A percentile compares a stretch with the other conserved stretches of the same genome.
These are phyloP conservation scores for Pogonomyrmex californicus DNA, from an alignment of 1,140 invertebrate species.

Conservation along the genomic window DNA sequence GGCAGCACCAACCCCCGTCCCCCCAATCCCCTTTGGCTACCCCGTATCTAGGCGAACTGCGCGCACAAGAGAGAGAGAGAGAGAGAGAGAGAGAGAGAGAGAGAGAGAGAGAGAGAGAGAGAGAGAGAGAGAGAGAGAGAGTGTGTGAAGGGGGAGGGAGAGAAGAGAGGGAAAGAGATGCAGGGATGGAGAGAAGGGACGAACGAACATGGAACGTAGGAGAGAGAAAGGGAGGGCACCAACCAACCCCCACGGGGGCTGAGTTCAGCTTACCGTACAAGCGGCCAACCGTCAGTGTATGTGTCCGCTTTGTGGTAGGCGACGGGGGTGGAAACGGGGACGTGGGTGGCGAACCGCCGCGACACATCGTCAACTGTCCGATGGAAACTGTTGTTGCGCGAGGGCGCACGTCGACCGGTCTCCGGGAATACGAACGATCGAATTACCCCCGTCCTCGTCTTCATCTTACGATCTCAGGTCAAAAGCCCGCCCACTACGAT, in stretches of 20 bases:
- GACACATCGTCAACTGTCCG: slow-evolving; percentile 81
- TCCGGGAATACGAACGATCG: slow-evolving; percentile 69
- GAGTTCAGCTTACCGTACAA: slow-evolving; percentile 78
- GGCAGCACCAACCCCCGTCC: slow-evolving; percentile 62
- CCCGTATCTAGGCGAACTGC: slow-evolving; percentile 59
- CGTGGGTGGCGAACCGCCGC: slow-evolving; percentile 72
- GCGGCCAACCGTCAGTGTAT: slow-evolving; percentile 64
- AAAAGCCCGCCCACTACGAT: slow-evolving; percentile 24
- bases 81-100: slow-evolving; percentile 71
- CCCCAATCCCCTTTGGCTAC: slow-evolving; percentile 70
- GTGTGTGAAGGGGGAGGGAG: neutral
- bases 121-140: slow-evolving; percentile 8
- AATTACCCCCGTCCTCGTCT: slow-evolving; percentile 56
- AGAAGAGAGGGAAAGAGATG: slow-evolving; percentile 15
- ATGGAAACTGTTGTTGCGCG: slow-evolving; percentile 64
- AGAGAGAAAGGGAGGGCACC: slow-evolving; percentile 64
- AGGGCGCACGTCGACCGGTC: slow-evolving; percentile 48
- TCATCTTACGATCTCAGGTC: slow-evolving; percentile 46
- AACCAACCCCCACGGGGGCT: slow-evolving; percentile 76
- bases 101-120: no score
- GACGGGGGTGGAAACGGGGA: slow-evolving; percentile 42
- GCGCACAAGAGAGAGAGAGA: slow-evolving; percentile 63
- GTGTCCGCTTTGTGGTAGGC: slow-evolving; percentile 40
- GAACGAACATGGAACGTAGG: slow-evolving; percentile 57
- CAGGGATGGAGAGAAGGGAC: slow-evolving; percentile 37